Conservation (phyloP, 2,113 vertebrate genomes). For the Dolichallabes microphthalmus region DNA sequence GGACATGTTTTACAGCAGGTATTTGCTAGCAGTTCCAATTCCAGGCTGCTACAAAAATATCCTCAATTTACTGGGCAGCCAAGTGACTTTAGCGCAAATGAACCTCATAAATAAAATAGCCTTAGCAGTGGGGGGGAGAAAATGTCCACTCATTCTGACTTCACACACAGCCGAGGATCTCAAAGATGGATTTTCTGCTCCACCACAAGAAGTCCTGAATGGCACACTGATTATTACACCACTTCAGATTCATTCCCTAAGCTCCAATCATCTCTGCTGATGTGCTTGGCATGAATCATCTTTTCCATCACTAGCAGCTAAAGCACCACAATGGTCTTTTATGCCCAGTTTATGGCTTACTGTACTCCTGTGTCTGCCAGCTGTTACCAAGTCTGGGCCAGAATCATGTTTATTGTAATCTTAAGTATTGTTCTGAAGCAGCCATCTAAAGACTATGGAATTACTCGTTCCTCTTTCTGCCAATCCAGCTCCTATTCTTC, state of each 20-base stretch:
- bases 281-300: slow-evolving; percentile 22
- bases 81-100: slow-evolving; percentile 30
- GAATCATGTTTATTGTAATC: slow-evolving; percentile 9
- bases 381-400: not conserved
- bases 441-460: not conserved
- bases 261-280: slow-evolving; percentile 39
- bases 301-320: slow-evolving; percentile 17
- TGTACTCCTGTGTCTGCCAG: slow-evolving; percentile 3
- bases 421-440: not conserved
- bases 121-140: not conserved
- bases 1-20: slow-evolving; percentile 23
- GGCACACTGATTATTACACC: slow-evolving; percentile 34
- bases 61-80: slow-evolving; percentile 17
- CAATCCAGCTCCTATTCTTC: not conserved
- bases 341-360: slow-evolving; percentile 16
- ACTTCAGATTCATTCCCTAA: slow-evolving; percentile 30
- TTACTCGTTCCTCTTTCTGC: not conserved
- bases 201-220: slow-evolving; percentile 21
- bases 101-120: slow-evolving; percentile 10
- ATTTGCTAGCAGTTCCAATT: slow-evolving; percentile 12
- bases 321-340: slow-evolving; percentile 25
- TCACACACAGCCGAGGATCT: slow-evolving; percentile 13
- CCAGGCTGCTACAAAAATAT: slow-evolving; percentile 14
- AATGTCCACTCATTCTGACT: not conserved
- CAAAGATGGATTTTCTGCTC: slow-evolving; percentile 20